phyloP scores from a whole-genome alignment of 2,888 invertebrate species.

The Villa cingulata region DNA sequence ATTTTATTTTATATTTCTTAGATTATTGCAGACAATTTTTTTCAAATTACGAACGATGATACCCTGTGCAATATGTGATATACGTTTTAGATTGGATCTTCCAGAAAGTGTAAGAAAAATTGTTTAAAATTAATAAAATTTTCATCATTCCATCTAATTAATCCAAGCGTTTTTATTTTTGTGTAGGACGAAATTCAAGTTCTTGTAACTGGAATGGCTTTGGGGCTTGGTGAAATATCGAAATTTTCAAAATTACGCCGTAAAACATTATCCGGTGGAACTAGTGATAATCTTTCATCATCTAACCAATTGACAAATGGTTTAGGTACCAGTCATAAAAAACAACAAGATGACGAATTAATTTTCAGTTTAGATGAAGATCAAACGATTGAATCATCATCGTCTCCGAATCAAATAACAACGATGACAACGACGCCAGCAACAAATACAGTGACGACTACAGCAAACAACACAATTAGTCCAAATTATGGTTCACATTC shows the following conservation, averaged over 20 bases:
- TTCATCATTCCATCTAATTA: neutral
- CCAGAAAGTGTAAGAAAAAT: conserved; percentile 55
- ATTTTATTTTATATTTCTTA: conserved; percentile 16
- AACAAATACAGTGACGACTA: conserved; percentile 20
- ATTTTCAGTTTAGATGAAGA: conserved; percentile 77
- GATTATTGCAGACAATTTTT: conserved; percentile 59
- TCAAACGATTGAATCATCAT: conserved; percentile 27
- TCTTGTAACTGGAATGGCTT: conserved; percentile 62
- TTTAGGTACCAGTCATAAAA: conserved; percentile 18
- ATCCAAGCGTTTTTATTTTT: conserved; percentile 14
- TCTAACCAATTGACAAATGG: conserved; percentile 16
- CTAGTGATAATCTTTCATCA: conserved; percentile 8
- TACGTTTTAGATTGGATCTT: conserved; percentile 70
- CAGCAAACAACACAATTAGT: conserved; percentile 6
- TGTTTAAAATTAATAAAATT: neutral
- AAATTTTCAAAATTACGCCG: conserved; percentile 39
- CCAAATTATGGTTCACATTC: conserved; percentile 29
- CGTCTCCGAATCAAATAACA: neutral
- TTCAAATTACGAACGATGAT: conserved; percentile 81
- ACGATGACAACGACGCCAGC: conserved; percentile 13
- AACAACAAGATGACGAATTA: conserved; percentile 53
- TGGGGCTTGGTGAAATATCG: conserved; percentile 52
- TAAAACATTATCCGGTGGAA: conserved; percentile 22
- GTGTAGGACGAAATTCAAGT: conserved; percentile 51
- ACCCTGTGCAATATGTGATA: conserved; percentile 71